These are phyloP conservation scores for Montipora capricornis DNA, from an alignment of 64 coral and sea anemone genomes.

Conservation along the genomic window DNA sequence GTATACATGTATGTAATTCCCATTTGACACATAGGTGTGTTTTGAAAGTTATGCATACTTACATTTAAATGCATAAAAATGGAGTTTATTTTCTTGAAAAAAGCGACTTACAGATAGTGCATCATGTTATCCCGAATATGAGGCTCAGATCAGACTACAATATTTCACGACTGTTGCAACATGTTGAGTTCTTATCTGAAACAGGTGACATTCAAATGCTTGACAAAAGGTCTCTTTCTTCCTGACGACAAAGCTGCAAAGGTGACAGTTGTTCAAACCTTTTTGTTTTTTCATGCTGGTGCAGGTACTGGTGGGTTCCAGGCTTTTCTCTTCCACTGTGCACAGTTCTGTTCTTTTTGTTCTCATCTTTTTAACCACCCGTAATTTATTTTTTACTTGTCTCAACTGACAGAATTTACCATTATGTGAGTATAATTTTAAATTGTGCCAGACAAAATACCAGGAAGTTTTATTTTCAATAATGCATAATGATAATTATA, in stretches of 20 bases:
- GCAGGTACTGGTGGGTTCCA: background rate
- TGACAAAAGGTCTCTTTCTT: conserved; percentile 63
- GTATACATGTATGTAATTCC: too few species aligned
- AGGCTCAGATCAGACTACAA: background rate
- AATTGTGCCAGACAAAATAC: background rate
- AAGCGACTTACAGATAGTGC: too few species aligned
- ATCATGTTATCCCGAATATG: too few species aligned
- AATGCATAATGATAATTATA: too few species aligned
- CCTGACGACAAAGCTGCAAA: conserved; percentile 58
- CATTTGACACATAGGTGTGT: background rate
- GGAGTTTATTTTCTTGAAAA: too few species aligned
- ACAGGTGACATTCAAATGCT: conserved; percentile 65
- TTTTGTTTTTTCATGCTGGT: background rate
- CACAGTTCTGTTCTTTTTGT: background rate
- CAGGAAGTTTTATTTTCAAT: too few species aligned
- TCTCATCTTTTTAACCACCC: background rate
- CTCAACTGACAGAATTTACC: background rate
- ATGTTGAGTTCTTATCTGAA: conserved; percentile 56
- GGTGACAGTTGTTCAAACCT: conserved; percentile 37
- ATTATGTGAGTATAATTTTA: background rate
- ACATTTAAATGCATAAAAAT: too few species aligned
- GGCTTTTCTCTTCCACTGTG: background rate
- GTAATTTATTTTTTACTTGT: background rate
- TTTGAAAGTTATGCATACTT: too few species aligned
- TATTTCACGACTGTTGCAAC: background rate